Evolutionary conservation across 2,888 invertebrate genomes (phyloP), one percentile per base, ranked within the genome.

Genomic region (Meiosimyza platycephala): DNA sequence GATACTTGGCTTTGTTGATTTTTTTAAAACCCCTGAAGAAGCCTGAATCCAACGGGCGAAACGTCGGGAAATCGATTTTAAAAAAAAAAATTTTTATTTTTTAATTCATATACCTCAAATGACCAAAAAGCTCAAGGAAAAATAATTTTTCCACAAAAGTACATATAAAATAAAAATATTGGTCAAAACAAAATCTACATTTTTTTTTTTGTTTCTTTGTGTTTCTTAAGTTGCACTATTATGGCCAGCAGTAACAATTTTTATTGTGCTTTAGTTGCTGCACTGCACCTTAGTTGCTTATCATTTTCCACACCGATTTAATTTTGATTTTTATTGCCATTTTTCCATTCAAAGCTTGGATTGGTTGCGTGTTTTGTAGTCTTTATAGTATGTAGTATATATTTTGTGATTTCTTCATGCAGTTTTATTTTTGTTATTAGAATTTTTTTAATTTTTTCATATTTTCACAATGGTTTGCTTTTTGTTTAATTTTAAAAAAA

Each of bases 281-380:
- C 69, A 59, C n/a, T 72, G 72, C 72, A 48, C 40, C 59, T 18
- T n/a, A 55, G 70, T 62, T 72, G 62, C 52, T 66, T 51, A 70
- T 74, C 72, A 67, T 72, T 67, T 71, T 72, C 60, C 71, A 55
- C 64, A 52, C 71, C 67, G 67, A 54, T 71, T 66, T 62, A 71
- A 52, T 57, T 51, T 59, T 50, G 13, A 50, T 22, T 59, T 68
- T 16, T 57, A 59, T 48, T 68, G 50, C 15, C 11, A 22, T 33
- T 54, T 65, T 65, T 50, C 28, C 15, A 9, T 15, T 15, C n/a
- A 2, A 40, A 28, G 65, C 28, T 40, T 40, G 9, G 40, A 9
- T 40, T 40, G 40, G 9, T 40, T 40, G 40, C 40, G 40, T 40
- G 40, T 9, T 40, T 40, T 9, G 40, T 40, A 9, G 40, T 6